phyloP scores from a whole-genome alignment of 2,113 vertebrate species.

The Morone chrysops region DNA sequence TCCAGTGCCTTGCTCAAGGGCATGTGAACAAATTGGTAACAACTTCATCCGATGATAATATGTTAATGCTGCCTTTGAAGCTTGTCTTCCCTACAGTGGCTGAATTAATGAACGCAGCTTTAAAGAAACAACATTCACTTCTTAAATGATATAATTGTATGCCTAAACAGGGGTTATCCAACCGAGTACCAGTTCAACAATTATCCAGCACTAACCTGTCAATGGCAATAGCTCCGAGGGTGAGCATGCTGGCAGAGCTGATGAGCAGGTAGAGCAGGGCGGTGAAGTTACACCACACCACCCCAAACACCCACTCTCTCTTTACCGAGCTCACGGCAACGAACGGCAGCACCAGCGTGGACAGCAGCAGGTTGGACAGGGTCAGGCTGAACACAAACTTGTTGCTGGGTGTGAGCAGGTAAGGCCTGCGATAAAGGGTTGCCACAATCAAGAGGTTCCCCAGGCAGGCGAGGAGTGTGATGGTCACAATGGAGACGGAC shows the following conservation, averaged over 20 bases:
- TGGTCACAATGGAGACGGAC: slow-evolving; percentile 90
- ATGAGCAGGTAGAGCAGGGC: slow-evolving; percentile 96
- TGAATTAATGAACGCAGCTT: too few species aligned
- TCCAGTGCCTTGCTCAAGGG: background rate
- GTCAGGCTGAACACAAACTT: slow-evolving; percentile 99
- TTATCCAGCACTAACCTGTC: slow-evolving; percentile 88
- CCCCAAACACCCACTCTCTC: slow-evolving; percentile 95
- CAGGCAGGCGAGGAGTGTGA: slow-evolving; percentile 91
- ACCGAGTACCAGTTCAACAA: background rate
- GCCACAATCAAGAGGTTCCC: slow-evolving; percentile 93
- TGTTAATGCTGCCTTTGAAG: background rate
- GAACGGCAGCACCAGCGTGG: slow-evolving; percentile 93
- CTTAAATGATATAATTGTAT: too few species aligned
- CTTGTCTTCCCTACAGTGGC: background rate
- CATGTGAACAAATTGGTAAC: background rate
- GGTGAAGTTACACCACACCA: slow-evolving; percentile 99
- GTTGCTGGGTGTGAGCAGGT: slow-evolving; percentile 97
- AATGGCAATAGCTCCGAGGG: slow-evolving; percentile 94
- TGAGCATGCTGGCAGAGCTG: slow-evolving; percentile 98
- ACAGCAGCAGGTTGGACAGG: slow-evolving; percentile 94
- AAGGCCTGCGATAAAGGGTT: slow-evolving; percentile 94
- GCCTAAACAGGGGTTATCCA: background rate
- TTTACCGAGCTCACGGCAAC: slow-evolving; percentile 92
- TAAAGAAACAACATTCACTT: too few species aligned
- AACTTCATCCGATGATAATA: too few species aligned